Percentiles rank a stretch among this genome's conserved stretches.
These are phyloP conservation scores for Parazoanthus swiftii DNA, from an alignment of 92 coral and sea anemone species.

Conservation along the genomic window DNA sequence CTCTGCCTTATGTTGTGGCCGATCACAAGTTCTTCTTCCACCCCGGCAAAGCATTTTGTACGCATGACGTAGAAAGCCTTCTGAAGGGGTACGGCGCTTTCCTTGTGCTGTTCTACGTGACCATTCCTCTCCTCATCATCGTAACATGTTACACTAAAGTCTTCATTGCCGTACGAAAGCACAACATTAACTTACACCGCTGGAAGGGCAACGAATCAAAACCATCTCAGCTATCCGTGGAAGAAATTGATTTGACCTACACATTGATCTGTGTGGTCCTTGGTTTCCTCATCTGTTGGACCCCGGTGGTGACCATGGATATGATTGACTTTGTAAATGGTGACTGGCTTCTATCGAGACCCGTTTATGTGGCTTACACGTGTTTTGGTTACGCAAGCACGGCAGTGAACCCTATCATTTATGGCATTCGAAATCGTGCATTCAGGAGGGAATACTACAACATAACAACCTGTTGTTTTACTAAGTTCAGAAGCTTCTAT, in stretches of 20 bases:
- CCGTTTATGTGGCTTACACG: no score
- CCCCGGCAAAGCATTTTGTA: slow-evolving; percentile 65
- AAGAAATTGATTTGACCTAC: slow-evolving; percentile 65
- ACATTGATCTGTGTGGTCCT: slow-evolving; percentile 22
- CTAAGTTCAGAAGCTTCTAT: no score
- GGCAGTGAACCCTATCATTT: no score
- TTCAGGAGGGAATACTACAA: no score
- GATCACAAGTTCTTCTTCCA: slow-evolving; percentile 64
- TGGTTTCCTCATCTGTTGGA: slow-evolving; percentile 58
- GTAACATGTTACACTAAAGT: slow-evolving; percentile 57
- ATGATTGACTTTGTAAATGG: no score
- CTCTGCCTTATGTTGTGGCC: slow-evolving; percentile 57
- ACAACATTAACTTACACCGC: slow-evolving; percentile 30
- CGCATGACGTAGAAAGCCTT: slow-evolving; percentile 46
- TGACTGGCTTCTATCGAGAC: no score
- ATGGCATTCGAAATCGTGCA: no score
- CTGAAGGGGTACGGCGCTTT: no score
- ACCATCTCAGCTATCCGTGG: slow-evolving; percentile 45
- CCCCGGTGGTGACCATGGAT: slow-evolving; percentile 40
- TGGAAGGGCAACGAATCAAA: background rate
- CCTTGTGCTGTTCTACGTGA: no score
- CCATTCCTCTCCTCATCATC: slow-evolving; percentile 50
- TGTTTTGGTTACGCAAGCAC: no score
- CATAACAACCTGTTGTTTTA: slow-evolving; percentile 38
- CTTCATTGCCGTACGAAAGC: slow-evolving; percentile 57